These are phyloP conservation scores for Nebria salina DNA, from an alignment of 2,888 invertebrate genomes.

Conservation along the genomic window DNA sequence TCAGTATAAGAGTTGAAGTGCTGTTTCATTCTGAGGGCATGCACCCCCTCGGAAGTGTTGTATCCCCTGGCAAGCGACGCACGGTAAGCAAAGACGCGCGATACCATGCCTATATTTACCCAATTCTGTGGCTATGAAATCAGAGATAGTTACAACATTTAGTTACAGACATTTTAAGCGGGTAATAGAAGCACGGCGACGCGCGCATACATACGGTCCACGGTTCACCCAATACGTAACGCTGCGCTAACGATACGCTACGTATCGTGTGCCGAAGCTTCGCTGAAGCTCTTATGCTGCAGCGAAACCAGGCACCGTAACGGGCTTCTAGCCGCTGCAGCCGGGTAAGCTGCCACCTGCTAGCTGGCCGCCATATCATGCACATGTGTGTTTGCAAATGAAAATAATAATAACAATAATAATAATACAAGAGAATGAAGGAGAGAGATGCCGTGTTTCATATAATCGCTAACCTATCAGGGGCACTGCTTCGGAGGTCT, in stretches of 20 bases:
- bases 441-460: slow-evolving; percentile 49
- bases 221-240: not conserved
- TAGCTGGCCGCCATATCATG: slow-evolving; percentile 33
- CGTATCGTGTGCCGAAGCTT: not conserved
- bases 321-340: slow-evolving; percentile 51
- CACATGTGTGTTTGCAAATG: slow-evolving; percentile 55
- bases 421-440: slow-evolving; percentile 24
- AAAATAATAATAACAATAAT: slow-evolving; percentile 51
- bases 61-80: slow-evolving; percentile 51
- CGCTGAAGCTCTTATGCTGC: not conserved
- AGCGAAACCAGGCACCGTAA: not conserved
- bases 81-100: slow-evolving; percentile 56
- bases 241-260: not conserved
- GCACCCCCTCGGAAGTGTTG: slow-evolving; percentile 30
- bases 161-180: not conserved
- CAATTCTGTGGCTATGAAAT: not conserved
- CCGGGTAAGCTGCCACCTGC: slow-evolving; percentile 49
- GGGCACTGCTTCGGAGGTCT: slow-evolving; percentile 99
- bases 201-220: slow-evolving; percentile 9
- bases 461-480: slow-evolving; percentile 82
- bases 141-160: too few relatives aligned
- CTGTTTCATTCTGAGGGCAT: slow-evolving; percentile 46
- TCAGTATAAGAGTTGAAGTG: slow-evolving; percentile 39
- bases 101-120: not conserved
- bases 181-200: not conserved